These are phyloP conservation scores for Theristicus caerulescens DNA, from an alignment of 2,113 vertebrate genomes.

Conservation along the genomic window DNA sequence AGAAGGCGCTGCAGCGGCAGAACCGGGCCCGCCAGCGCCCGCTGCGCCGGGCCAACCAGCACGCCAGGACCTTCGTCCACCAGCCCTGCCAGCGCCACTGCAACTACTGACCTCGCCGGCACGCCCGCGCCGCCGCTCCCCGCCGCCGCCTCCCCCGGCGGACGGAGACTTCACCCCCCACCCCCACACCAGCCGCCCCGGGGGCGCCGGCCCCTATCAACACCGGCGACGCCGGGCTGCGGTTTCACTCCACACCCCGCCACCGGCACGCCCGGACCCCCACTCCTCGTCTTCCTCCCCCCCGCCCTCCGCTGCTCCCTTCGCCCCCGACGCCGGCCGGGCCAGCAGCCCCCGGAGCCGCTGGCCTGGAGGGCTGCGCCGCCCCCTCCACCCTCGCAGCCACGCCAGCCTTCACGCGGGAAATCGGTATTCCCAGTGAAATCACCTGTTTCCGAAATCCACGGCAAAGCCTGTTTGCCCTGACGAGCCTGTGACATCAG, in stretches of 20 bases:
- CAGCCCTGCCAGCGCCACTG: slow-evolving; percentile 93
- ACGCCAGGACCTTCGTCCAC: slow-evolving; percentile 83
- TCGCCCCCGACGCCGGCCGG: not conserved
- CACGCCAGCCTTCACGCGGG: not conserved
- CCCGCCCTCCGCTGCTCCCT: not conserved
- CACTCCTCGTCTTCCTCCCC: not conserved
- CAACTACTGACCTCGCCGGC: slow-evolving; percentile 83
- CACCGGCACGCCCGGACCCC: not conserved
- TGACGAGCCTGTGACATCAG: slow-evolving; percentile 59
- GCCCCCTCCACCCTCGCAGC: not conserved
- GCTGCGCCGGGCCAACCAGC: slow-evolving; percentile 74
- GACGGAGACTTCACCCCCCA: not conserved
- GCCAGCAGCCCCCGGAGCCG: not conserved
- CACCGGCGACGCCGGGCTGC: not conserved
- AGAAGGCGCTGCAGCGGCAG: slow-evolving; percentile 90
- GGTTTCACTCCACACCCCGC: not conserved
- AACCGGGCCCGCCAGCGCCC: slow-evolving; percentile 88
- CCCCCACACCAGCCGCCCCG: not conserved
- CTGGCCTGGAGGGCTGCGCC: rapidly evolving
- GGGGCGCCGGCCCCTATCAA: not conserved
- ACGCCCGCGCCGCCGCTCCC: not conserved
- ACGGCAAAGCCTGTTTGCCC: not conserved
- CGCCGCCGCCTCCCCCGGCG: not conserved
- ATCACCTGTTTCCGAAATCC: not conserved
- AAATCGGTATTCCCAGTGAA: not conserved